These are phyloP conservation scores for Vireo griseus DNA, from an alignment of 2,797 vertebrate genomes.

Conservation along the genomic window DNA sequence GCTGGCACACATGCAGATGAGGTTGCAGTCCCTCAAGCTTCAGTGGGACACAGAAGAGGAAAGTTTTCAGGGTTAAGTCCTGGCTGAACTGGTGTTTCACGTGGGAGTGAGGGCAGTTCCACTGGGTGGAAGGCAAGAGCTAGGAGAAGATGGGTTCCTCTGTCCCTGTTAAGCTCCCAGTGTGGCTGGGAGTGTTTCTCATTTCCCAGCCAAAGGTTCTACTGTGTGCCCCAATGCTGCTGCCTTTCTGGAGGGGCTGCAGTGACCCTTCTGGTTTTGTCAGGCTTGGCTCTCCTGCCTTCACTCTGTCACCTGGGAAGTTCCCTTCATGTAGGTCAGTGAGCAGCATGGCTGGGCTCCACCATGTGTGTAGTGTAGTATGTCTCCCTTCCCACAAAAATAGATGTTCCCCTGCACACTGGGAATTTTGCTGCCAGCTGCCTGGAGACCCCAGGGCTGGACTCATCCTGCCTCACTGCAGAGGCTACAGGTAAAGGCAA, in stretches of 20 bases:
- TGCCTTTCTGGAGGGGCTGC: background rate
- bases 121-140: background rate
- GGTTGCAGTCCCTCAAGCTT: background rate
- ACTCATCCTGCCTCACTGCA: accelerated
- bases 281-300: background rate
- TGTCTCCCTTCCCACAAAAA: background rate
- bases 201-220: accelerated
- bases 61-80: background rate
- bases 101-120: background rate
- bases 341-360: background rate
- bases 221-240: accelerated
- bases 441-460: background rate
- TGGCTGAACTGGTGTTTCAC: accelerated
- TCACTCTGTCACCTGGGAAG: background rate
- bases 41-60: accelerated
- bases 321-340: accelerated
- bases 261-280: background rate
- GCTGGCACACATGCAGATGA: background rate
- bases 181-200: accelerated
- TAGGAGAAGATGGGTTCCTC: background rate
- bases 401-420: accelerated
- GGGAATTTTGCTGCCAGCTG: background rate
- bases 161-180: background rate
- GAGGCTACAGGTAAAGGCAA: background rate
- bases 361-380: accelerated